Base-by-base conservation (phyloP, 2,888 invertebrate genomes). In the Cheilosia urbana region DNA sequence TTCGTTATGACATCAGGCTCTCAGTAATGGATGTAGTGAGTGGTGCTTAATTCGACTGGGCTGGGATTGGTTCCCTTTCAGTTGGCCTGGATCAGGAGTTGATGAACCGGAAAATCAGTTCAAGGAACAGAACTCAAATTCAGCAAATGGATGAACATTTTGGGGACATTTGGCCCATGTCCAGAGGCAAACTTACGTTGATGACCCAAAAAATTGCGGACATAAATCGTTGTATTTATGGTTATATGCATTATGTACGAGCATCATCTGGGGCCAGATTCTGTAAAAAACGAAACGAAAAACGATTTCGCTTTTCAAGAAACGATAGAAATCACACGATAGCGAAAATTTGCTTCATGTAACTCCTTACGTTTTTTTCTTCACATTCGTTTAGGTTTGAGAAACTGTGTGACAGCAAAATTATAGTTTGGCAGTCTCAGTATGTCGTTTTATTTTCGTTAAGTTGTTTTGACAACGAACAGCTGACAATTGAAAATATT, bases 1-100 rank as follows among this genome's bases (percentile, higher is more conserved):
- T 24, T 51, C 24, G 78, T 78, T 83, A 83, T 78, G 82, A 78
- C 82, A 78, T 78, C 66, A 63, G 47, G 42, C 65, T 60, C 58
- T 60, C 78, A 72, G 72, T 72, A 77, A 79, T 60, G 57, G 53
- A 24, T 63, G 49, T 55, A 34, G 5, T 65, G 49, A 37, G 37
- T 37, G 37, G 62, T 55, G 47, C 11, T n/a, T 53, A 49, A 13
- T 27, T 21, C 11, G 24, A 42, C 49, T 34, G 15, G 15, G 17
- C 27, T 58, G 30, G 53, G 34, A 17, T 42, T 19, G 34, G 45
- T 53, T 76, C 40, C 27, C 45, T 47, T 57, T 19, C 24, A 15
- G n/a, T 55, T 60, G 42, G 63, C 27, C 73, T 68, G 51, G 40
- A 45, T 45, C 47, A 62, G 17, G 30, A 62, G 63, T 69, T 76